Conservation (phyloP, 2,113 vertebrate species). For the Agapornis roseicollis region DNA sequence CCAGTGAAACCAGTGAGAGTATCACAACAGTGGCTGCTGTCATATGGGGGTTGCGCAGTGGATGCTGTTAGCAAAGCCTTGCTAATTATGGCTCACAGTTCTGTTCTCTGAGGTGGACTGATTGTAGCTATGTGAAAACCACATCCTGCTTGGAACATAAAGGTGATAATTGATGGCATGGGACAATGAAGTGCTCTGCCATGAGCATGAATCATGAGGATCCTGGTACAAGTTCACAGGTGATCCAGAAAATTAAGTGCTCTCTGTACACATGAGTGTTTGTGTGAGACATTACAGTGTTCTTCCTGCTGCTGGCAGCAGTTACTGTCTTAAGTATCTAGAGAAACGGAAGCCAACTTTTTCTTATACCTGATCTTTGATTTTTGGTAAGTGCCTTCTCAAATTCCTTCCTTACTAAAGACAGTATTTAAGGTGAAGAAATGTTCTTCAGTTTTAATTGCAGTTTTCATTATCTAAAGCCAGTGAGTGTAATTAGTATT, state of each 20-base stretch:
- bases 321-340: not conserved
- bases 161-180: not conserved
- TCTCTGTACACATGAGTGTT: not conserved
- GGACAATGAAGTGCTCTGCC: not conserved
- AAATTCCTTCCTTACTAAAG: not conserved
- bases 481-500: not conserved
- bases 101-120: not conserved
- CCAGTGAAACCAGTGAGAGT: not conserved
- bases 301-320: conserved; percentile 7
- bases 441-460: not conserved
- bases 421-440: not conserved
- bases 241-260: not conserved
- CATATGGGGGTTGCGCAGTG: not conserved
- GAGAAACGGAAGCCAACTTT: not conserved
- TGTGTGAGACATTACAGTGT: not conserved
- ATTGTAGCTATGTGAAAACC: not conserved
- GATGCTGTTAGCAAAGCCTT: not conserved
- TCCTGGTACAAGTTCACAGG: not conserved
- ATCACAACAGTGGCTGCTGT: not conserved
- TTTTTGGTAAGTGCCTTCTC: conserved; percentile 11
- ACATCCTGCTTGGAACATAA: not conserved
- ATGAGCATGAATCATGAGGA: not conserved
- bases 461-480: not conserved
- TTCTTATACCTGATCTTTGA: not conserved
- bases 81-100: not conserved